Evolutionary conservation across 2,888 invertebrate genomes (phyloP), one percentile per base, ranked within the genome.

Genomic region (Danaus chrysippus): DNA sequence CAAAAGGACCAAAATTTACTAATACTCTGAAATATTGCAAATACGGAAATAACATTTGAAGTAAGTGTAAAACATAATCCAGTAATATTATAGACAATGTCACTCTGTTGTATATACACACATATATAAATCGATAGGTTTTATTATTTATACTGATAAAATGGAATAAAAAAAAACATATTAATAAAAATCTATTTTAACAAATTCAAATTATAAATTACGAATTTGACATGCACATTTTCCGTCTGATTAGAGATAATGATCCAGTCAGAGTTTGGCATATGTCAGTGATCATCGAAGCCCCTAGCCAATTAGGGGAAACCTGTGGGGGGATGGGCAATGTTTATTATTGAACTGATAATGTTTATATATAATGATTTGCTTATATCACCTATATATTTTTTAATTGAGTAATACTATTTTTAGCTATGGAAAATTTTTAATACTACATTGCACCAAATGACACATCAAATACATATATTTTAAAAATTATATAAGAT

Each of bases 231-330:
- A 71, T 71, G 72, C 71, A 74, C 72, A 74, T 71, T 76, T 79
- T 77, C 74, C 75, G 70, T 76, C 71, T 83, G 82, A 86, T 85
- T 82, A 74, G 72, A 79, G 81, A 83, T 85, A 86, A 85, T 86
- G 79, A 83, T 70, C 75, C 65, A 67, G 68, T 66, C 68, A 73
- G 72, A 74, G 73, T 68, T 70, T 72, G 74, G 75, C 86, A 86
- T 86, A 86, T 86, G 87, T 81, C 81, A 73, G 70, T 71, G 75
- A 76, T 83, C 74, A 76, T 72, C 72, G 71, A 67, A 46, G 58
- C 71, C 79, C 81, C 73, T 70, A 71, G 80, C 79, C 83, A 83
- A 84, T 83, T 82, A 81, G 68, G 64, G 57, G 61, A 55, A 57
- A 63, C 55, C 62, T 44, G 58, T 62, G 64, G 68, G 67, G 65